Evolutionary conservation across 2,113 vertebrate species (phyloP).

Genomic region (Perccottus glenii): DNA sequence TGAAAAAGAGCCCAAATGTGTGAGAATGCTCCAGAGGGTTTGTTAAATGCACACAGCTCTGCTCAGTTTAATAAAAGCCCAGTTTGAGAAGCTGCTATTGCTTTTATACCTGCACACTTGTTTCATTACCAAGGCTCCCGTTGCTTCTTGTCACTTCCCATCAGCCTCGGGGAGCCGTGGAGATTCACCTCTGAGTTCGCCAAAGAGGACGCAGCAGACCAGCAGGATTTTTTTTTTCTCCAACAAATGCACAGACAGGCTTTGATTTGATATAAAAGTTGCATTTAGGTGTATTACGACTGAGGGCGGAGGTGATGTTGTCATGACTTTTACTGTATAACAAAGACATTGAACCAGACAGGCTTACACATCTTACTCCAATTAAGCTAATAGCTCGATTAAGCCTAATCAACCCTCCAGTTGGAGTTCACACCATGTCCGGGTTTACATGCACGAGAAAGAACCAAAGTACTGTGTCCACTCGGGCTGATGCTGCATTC

Average conservation of each 20-base stretch:
- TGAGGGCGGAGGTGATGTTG: too few species aligned
- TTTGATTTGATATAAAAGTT: not conserved
- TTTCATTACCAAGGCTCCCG: not conserved
- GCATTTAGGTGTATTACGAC: not conserved
- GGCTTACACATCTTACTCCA: too few species aligned
- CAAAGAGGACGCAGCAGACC: not conserved
- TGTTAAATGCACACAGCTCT: not conserved
- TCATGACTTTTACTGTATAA: too few species aligned
- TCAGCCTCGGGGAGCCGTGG: conserved; percentile 6
- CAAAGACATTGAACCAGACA: too few species aligned
- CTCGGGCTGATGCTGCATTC: too few species aligned
- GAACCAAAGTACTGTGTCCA: too few species aligned
- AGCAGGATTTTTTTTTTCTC: not conserved
- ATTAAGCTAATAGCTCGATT: too few species aligned
- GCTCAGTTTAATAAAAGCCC: not conserved
- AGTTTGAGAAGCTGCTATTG: not conserved
- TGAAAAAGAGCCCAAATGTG: not conserved
- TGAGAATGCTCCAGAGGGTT: not conserved
- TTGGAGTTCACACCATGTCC: too few species aligned
- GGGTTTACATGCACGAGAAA: too few species aligned
- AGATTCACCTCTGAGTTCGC: not conserved
- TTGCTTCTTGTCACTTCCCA: conserved; percentile 7
- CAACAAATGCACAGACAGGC: not conserved
- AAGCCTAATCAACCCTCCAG: too few species aligned
- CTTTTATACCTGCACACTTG: not conserved